These are phyloP conservation scores for Eristalinus sepulchralis DNA, from an alignment of 2,888 invertebrate genomes.

Conservation along the genomic window DNA sequence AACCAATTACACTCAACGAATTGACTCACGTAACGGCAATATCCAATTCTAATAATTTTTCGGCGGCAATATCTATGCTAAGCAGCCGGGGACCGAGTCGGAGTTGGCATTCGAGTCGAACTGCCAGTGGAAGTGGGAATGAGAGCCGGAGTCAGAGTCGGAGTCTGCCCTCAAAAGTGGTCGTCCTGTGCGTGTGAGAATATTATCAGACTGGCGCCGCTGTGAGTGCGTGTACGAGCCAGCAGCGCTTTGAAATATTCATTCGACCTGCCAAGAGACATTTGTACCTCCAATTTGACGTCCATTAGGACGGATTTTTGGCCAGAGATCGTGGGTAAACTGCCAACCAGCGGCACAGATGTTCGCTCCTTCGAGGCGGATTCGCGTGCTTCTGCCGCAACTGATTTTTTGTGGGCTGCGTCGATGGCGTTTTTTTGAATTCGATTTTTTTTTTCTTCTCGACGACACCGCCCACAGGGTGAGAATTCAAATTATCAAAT, in stretches of 20 bases:
- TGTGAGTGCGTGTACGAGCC: constrained; percentile 17
- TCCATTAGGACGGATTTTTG: constrained; percentile 55
- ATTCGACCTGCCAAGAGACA: constrained; percentile 32
- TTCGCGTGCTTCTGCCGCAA: background rate
- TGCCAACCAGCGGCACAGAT: constrained; percentile 48
- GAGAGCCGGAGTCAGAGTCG: background rate
- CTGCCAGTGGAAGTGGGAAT: background rate
- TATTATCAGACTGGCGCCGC: constrained; percentile 28
- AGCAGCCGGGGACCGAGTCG: constrained; percentile 45
- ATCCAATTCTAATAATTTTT: constrained; percentile 70
- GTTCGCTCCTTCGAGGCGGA: background rate
- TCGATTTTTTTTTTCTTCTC: constrained; percentile 1
- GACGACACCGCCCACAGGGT: background rate
- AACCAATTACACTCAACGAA: constrained; percentile 63
- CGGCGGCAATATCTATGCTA: constrained; percentile 70
- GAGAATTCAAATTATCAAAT: constrained; percentile 39
- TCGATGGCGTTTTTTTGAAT: background rate
- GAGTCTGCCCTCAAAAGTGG: background rate
- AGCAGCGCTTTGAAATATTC: constrained; percentile 57
- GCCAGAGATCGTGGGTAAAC: constrained; percentile 56
- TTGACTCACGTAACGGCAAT: constrained; percentile 70
- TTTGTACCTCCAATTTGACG: constrained; percentile 60
- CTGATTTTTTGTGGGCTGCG: background rate
- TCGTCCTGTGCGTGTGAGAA: constrained; percentile 16
- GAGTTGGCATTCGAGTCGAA: background rate